Percentiles rank a stretch among this genome's conserved stretches.
phyloP scores from a whole-genome alignment of 1,140 invertebrate genomes.

The Drosophila auraria region DNA sequence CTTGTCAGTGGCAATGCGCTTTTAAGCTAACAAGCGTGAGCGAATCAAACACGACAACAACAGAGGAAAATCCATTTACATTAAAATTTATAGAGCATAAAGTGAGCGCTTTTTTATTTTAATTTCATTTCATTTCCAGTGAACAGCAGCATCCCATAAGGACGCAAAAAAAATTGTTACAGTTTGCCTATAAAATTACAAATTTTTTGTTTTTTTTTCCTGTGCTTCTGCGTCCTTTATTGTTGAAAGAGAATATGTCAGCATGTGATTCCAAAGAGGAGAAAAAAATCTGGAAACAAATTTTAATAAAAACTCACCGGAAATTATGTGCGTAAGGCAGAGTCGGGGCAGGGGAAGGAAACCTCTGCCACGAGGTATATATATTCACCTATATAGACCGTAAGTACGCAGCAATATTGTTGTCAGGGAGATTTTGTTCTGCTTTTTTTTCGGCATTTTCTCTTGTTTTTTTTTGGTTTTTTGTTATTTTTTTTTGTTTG shows the following conservation, averaged over 20 bases:
- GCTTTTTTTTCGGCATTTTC: slow-evolving; percentile 50
- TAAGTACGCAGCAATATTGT: slow-evolving; percentile 69
- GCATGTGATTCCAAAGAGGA: slow-evolving; percentile 69
- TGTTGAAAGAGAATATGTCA: slow-evolving; percentile 75
- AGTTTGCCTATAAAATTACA: slow-evolving; percentile 80
- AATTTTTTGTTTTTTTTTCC: slow-evolving; percentile 48
- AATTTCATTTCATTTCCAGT: slow-evolving; percentile 64
- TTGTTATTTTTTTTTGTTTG: slow-evolving; percentile 41
- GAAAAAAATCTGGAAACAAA: slow-evolving; percentile 44
- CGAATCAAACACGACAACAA: slow-evolving; percentile 48
- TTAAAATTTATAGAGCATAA: slow-evolving; percentile 84
- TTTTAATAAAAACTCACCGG: slow-evolving; percentile 74
- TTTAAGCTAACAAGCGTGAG: slow-evolving; percentile 77
- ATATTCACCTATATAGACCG: slow-evolving; percentile 47
- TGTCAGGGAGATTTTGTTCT: slow-evolving; percentile 34
- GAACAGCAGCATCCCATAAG: slow-evolving; percentile 47
- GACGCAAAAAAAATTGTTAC: slow-evolving; percentile 69
- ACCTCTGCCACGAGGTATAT: slow-evolving; percentile 29
- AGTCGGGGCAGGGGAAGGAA: slow-evolving; percentile 38
- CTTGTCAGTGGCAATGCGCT: slow-evolving; percentile 81
- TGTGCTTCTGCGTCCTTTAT: slow-evolving; percentile 51
- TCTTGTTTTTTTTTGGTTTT: slow-evolving; percentile 25
- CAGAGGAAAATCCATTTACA: slow-evolving; percentile 72
- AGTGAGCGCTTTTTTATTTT: slow-evolving; percentile 78
- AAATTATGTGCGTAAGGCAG: slow-evolving; percentile 79